Base-by-base conservation (phyloP, 1,140 invertebrate genomes). In the Ceratitis capitata region DNA sequence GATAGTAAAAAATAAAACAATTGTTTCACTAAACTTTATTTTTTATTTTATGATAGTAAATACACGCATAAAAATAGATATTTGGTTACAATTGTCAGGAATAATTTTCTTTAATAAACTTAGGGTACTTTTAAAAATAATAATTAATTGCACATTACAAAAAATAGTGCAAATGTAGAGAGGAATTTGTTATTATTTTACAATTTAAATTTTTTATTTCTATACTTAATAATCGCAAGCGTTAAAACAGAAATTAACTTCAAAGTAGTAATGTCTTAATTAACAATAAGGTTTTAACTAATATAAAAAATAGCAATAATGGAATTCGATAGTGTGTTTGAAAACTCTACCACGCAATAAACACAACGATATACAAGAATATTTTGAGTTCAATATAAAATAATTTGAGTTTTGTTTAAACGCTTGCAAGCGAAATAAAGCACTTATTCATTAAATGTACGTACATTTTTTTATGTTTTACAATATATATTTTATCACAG, bases 401-500 rank as follows among this genome's bases (percentile, higher is more conserved):
- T 23, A 5, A 56, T 23, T n/a, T 23, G 19, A n/a, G 6, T 56
- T 56, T 9, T 0, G 19, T 56, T 56, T 56, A 6, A 56, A 32
- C 61, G 32, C 61, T 69, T 69, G 61, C 61, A 69, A 69, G 14
- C 32, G 32, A 39, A 69, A 69, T 3, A 29, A 61, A 29, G 58
- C 58, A 61, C 3, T 32, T 61, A 61, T 61, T 32, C 29, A 29
- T 61, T 69, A 69, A 7, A 64, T n/a, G n/a, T n/a, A n/a, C n/a
- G n/a, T n/a, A n/a, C n/a, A 64, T 26, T 64, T 53, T 83, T 26
- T 56, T 45, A 53, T 53, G 32, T 83, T 83, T 85, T 86, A 85
- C 78, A 88, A 84, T 87, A 88, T 90, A 47, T 45, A 39, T 90
- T 90, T 90, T 90, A 90, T 90, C 89, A 90, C 89, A 90, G 89